Conservation (phyloP, 2,888 invertebrate species). For the Adelognathus sp. region DNA sequence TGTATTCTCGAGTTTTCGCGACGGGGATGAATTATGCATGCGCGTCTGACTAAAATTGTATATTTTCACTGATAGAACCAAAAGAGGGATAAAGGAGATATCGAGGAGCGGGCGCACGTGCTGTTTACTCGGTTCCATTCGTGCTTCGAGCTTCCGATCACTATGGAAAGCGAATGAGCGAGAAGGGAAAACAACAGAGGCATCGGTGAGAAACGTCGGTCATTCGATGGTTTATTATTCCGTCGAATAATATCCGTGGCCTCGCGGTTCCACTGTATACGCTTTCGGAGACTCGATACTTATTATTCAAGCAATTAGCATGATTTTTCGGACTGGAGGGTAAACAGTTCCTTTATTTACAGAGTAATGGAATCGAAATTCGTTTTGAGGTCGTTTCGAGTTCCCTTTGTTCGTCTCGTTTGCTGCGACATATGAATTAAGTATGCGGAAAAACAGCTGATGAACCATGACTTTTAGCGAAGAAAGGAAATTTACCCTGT, state of each 20-base stretch:
- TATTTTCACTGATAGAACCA: slow-evolving; percentile 2
- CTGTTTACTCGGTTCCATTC: slow-evolving; percentile 11
- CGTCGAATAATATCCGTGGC: not conserved
- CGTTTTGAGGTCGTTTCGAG: too few species aligned
- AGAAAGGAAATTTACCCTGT: too few species aligned
- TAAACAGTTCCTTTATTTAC: too few species aligned
- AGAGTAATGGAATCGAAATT: too few species aligned
- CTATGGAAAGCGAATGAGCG: not conserved
- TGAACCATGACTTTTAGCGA: too few species aligned
- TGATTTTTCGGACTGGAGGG: too few species aligned
- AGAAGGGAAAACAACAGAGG: not conserved
- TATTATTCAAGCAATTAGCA: too few species aligned
- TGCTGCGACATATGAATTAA: too few species aligned
- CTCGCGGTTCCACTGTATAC: not conserved
- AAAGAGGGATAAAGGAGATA: not conserved
- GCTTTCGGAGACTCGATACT: too few species aligned
- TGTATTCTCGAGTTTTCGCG: not conserved
- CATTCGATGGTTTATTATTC: not conserved
- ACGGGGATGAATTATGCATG: not conserved
- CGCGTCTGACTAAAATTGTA: not conserved
- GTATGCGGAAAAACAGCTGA: too few species aligned
- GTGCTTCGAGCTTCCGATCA: not conserved
- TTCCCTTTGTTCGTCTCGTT: too few species aligned
- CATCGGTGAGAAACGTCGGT: not conserved
- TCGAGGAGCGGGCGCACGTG: not conserved